Evolutionary conservation across 2,888 invertebrate species (phyloP).

Genomic region (Miltochrista miniata): DNA sequence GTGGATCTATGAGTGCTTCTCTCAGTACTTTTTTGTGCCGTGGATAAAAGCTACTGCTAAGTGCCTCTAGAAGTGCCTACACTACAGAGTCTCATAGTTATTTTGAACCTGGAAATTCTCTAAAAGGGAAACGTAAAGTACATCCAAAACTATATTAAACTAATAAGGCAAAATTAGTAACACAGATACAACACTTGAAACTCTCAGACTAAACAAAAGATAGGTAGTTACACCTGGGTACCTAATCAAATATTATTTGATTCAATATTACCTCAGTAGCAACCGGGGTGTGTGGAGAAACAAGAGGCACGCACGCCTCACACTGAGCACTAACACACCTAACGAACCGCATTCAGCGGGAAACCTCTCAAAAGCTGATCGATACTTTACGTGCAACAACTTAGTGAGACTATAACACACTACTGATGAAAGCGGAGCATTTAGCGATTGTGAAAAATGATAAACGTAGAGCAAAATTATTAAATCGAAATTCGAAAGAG

Average conservation of each 20-base stretch:
- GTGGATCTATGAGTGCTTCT: no score
- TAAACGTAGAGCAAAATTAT: conserved; percentile 4
- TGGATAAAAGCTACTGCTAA: no score
- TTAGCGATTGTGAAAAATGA: conserved; percentile 3
- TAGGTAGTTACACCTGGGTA: conserved; percentile 49
- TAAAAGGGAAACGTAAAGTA: no score
- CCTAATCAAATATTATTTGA: conserved; percentile 71
- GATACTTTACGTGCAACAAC: conserved; percentile 54
- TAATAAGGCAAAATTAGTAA: conserved; percentile 21
- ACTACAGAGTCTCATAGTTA: no score
- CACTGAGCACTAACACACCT: conserved; percentile 56
- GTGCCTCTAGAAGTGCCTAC: no score
- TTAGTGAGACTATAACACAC: conserved; percentile 20
- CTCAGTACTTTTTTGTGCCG: no score
- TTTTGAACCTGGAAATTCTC: no score
- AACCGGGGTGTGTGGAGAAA: conserved; percentile 39
- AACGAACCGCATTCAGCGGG: conserved; percentile 74
- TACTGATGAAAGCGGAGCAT: conserved; percentile 11
- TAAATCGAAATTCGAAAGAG: not conserved
- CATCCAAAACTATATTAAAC: not conserved
- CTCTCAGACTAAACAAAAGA: conserved; percentile 50
- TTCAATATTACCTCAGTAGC: conserved; percentile 62
- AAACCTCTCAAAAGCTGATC: conserved; percentile 72
- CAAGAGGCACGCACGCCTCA: conserved; percentile 52
- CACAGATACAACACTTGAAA: conserved; percentile 30